These are phyloP conservation scores for Dipodomys stephensi DNA, from an alignment of 2,113 vertebrate species.

Conservation along the genomic window DNA sequence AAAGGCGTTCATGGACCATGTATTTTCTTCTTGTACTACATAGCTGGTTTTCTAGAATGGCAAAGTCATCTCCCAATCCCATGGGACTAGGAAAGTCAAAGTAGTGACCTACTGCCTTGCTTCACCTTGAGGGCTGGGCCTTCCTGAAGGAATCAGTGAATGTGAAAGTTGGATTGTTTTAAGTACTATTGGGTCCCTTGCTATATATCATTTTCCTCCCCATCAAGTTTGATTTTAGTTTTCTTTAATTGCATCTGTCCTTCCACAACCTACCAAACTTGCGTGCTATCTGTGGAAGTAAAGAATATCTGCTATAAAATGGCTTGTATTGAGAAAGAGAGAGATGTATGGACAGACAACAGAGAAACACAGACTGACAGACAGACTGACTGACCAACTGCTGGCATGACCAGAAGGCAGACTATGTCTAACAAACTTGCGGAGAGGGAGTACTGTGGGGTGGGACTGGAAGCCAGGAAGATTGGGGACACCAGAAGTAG, in stretches of 20 bases:
- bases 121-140: background rate
- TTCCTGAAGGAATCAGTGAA: background rate
- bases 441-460: background rate
- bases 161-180: background rate
- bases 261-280: conserved; percentile 54
- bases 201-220: conserved; percentile 22
- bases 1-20: background rate
- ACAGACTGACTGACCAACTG: background rate
- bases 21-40: background rate
- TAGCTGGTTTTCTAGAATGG: background rate
- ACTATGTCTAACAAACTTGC: background rate
- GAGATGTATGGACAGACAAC: too few species aligned
- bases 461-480: background rate
- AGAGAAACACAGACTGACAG: background rate
- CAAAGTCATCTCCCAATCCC: background rate
- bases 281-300: conserved; percentile 44
- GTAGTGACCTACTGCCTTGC: background rate
- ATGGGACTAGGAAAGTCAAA: background rate
- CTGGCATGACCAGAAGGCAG: background rate
- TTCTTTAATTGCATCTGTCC: conserved; percentile 36
- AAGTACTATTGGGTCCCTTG: background rate
- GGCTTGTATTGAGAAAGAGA: background rate
- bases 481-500: background rate
- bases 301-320: conserved; percentile 45
- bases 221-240: conserved; percentile 12